Percentiles rank a stretch among this genome's conserved stretches.
phyloP scores from a whole-genome alignment of 2,888 invertebrate species.

The Epirrhoe alternata region DNA sequence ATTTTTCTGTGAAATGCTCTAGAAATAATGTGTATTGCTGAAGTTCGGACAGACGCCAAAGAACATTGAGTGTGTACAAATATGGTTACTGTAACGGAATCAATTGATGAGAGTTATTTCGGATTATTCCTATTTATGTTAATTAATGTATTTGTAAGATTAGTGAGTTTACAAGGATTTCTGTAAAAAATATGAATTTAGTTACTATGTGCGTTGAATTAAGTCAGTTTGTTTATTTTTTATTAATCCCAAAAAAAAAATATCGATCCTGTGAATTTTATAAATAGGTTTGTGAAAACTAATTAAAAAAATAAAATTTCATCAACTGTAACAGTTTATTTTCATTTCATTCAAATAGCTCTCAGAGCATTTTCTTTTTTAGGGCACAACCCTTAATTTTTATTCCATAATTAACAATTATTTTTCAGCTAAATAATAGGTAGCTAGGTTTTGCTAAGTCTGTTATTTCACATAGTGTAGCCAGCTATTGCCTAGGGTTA shows the following conservation, averaged over 20 bases:
- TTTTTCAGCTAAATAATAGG: too few relatives aligned
- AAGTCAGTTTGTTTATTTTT: too few relatives aligned
- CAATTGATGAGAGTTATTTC: too few relatives aligned
- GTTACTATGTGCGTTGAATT: too few relatives aligned
- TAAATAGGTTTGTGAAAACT: neutral
- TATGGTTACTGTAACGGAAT: too few relatives aligned
- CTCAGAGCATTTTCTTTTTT: neutral
- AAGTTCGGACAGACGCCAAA: neutral
- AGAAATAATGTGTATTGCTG: neutral
- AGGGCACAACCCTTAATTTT: neutral
- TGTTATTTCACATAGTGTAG: neutral
- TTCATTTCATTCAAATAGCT: constrained; percentile 28
- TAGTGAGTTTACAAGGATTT: too few relatives aligned
- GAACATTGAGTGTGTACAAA: neutral
- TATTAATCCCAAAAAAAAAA: too few relatives aligned
- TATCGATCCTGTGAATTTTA: too few relatives aligned
- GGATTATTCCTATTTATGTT: too few relatives aligned
- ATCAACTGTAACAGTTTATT: constrained; percentile 48
- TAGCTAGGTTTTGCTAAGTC: too few relatives aligned
- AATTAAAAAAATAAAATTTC: constrained; percentile 9
- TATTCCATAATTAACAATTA: neutral
- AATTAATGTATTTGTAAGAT: too few relatives aligned
- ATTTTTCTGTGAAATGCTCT: neutral
- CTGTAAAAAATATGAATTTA: too few relatives aligned
- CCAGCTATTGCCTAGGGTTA: constrained; percentile 37